Conservation (phyloP, 2,888 invertebrate genomes). For the Scaptomyza polygonia region DNA sequence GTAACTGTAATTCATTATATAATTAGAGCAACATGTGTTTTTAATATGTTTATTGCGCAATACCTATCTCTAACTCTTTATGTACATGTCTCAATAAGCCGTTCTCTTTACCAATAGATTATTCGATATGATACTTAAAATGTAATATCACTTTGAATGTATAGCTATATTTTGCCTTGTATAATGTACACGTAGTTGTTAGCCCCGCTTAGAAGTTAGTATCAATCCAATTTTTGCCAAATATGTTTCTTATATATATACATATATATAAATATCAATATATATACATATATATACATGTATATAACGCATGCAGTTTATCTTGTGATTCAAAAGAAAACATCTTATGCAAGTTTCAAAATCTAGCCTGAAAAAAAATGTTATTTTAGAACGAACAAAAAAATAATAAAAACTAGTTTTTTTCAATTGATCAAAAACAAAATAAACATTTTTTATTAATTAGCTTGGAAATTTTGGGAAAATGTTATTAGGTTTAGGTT, state of each 20-base stretch:
- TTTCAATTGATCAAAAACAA: constrained; percentile 29
- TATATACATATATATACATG: constrained; percentile 21
- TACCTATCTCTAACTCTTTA: constrained; percentile 7
- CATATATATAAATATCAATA: constrained; percentile 24
- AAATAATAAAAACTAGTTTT: constrained; percentile 47
- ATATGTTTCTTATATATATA: constrained; percentile 66
- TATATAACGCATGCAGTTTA: constrained; percentile 14
- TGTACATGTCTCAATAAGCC: constrained; percentile 30
- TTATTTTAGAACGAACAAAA: constrained; percentile 35
- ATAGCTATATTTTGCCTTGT: constrained; percentile 29
- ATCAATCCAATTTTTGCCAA: constrained; percentile 76
- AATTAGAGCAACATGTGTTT: constrained; percentile 39
- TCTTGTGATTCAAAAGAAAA: constrained; percentile 13
- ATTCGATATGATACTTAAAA: constrained; percentile 12
- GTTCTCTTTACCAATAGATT: constrained; percentile 15
- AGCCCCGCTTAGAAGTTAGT: constrained; percentile 52
- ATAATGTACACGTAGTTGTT: constrained; percentile 41
- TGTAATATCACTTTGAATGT: constrained; percentile 7
- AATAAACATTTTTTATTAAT: neutral
- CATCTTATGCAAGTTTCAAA: constrained; percentile 36
- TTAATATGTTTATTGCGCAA: constrained; percentile 41
- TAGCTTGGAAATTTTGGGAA: too few relatives aligned
- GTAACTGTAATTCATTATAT: constrained; percentile 6
- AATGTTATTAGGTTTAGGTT: too few relatives aligned
- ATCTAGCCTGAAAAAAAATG: constrained; percentile 46